Evolutionary conservation across 2,888 invertebrate genomes (phyloP), one percentile per base, ranked within the genome.

Genomic region (Cryptus viduatorius): DNA sequence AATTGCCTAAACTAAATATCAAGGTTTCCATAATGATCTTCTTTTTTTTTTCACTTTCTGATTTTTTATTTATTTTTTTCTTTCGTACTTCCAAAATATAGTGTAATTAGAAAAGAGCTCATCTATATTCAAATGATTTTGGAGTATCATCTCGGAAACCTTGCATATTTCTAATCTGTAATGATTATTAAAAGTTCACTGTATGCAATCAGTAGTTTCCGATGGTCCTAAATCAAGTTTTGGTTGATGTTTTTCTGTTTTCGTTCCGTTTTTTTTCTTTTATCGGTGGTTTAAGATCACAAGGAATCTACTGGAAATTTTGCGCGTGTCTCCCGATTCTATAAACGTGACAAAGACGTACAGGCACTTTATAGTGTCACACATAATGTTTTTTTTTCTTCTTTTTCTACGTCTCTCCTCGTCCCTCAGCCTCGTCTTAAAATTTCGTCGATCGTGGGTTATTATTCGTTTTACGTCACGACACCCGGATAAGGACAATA

Each of bases 341-440:
- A 91, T 92, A 92, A 91, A 92, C 90, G 90, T 90, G 92, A 93
- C 91, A 92, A 91, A 37, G 92, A 92, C 88, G 86, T 79, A 86
- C 92, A 93, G 92, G 93, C 93, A 93, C 93, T 93, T 93, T 90
- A 90, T 92, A 93, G 92, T 93, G 93, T 93, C 93, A 93, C 92
- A 92, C 90, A 90, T 91, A 93, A 92, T 90, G 90, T 78, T 82
- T 78, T 59, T 12, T 68, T 68, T 73, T 3, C 19, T 83, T 29
- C 64, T 90, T 37, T 37, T 37, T 87, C 90, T 92, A 91, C 89
- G 89, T 91, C 87, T 61, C 61, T 31, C 61, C 61, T 61, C 61
- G 37, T 31, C 61, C 29, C 29, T 90, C 91, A 92, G 91, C 89
- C 91, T 91, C 90, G 91, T 91, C 89, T 90, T 91, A 90, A 91